Percentiles rank a stretch among this genome's conserved stretches.
Evolutionary conservation across 2,113 vertebrate species (phyloP).

Genomic region (Megaceryle torquata): DNA sequence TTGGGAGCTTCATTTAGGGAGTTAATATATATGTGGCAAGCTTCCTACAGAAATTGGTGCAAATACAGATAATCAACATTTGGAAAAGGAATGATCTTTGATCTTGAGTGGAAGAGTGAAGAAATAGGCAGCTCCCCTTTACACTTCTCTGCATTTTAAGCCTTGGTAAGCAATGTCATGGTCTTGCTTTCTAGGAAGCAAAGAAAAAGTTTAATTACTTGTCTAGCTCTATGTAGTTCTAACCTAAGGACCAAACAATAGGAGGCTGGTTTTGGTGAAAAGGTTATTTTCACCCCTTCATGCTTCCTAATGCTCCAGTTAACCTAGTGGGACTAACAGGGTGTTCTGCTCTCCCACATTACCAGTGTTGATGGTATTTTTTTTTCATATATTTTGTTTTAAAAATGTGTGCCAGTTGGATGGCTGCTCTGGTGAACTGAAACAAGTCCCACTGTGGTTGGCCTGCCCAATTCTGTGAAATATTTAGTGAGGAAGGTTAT

Average conservation of each 20-base stretch:
- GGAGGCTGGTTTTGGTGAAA: not conserved
- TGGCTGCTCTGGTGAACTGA: not conserved
- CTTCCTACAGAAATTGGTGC: not conserved
- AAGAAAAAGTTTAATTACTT: not conserved
- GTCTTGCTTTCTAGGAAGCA: not conserved
- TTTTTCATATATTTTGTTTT: not conserved
- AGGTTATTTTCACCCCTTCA: not conserved
- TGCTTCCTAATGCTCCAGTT: not conserved
- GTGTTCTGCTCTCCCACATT: not conserved
- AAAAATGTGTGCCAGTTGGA: not conserved
- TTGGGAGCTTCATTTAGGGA: not conserved
- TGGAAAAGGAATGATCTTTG: not conserved
- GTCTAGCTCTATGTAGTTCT: not conserved
- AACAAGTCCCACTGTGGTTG: not conserved
- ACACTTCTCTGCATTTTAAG: not conserved
- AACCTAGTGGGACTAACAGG: not conserved
- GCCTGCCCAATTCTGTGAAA: not conserved
- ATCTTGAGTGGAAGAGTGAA: not conserved
- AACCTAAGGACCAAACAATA: not conserved
- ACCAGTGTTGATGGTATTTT: not conserved
- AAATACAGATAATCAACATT: not conserved
- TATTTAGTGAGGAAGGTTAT: constrained; percentile 51
- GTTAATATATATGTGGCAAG: not conserved
- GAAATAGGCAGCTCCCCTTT: not conserved
- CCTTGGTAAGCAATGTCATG: not conserved